Evolutionary conservation across 2,888 invertebrate species (phyloP), one percentile per base, ranked within the genome.

Genomic region (Achlya flavicornis): DNA sequence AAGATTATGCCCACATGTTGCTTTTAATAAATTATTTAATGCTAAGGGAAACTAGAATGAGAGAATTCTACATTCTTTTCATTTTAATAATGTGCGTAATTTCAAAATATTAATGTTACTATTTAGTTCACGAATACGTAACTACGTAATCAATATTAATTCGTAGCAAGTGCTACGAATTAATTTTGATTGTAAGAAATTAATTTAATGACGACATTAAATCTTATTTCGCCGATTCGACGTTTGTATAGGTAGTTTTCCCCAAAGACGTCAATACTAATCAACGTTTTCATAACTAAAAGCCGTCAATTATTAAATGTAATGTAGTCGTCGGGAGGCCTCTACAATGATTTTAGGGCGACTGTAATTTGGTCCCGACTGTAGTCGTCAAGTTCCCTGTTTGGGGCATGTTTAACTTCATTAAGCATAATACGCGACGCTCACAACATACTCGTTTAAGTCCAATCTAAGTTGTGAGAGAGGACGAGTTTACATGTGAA

Each of bases 391-490:
- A 85, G 84, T 85, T 86, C 75, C 79, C 78, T 87, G 88, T 83
- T 87, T 82, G 89, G 84, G 87, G 86, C 89, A 86, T 88, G 91
- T 92, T 92, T 91, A 92, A 93, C 90, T 92, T 91, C 91, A 92
- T 93, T 92, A 92, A 88, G 87, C 89, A 90, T 91, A 90, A 91
- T 91, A 90, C 88, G 80, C 77, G 73, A 73, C 81, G 89, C 84
- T 88, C 85, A 84, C 88, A 88, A 89, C 90, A 88, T 92, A 89
- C 92, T 92, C 92, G 90, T 92, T 93, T 92, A 93, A 93, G 92
- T 91, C 90, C 92, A 93, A 93, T 93, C 91, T 93, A 93, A 93
- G 92, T 92, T 92, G 84, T 79, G 86, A 78, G 84, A 79, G 85
- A 84, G 84, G 86, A 86, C 85, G 86, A 90, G 88, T 91, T 92